Conservation (phyloP, 1,140 invertebrate genomes). For the Drosophila pseudoobscura region DNA sequence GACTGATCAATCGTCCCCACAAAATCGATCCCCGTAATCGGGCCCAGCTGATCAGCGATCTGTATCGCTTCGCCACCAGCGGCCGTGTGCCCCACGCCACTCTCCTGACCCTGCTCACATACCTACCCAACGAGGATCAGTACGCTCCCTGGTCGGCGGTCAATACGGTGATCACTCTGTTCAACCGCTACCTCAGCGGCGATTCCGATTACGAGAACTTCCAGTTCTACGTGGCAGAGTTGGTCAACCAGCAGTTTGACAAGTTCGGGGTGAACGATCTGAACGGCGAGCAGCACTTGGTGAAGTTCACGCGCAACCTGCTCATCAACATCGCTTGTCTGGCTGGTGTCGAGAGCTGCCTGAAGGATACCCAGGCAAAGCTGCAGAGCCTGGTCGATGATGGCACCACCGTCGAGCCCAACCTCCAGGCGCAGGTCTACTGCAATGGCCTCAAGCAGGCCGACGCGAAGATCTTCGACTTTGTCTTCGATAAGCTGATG, state of each 20-base stretch:
- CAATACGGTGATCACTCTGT: conserved; percentile 67
- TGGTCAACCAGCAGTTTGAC: conserved; percentile 79
- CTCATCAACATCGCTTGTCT: conserved; percentile 84
- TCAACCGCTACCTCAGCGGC: conserved; percentile 73
- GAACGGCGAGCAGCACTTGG: conserved; percentile 77
- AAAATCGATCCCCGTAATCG: conserved; percentile 88
- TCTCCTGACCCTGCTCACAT: conserved; percentile 84
- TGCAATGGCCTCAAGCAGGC: conserved; percentile 88
- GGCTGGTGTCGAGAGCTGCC: conserved; percentile 83
- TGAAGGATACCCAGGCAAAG: conserved; percentile 80
- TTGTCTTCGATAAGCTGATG: conserved; percentile 86
- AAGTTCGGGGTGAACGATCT: conserved; percentile 80
- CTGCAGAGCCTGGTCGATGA: conserved; percentile 77
- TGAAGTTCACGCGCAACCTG: conserved; percentile 76
- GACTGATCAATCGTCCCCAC: conserved; percentile 81
- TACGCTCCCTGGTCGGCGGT: conserved; percentile 87
- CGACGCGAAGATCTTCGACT: conserved; percentile 86
- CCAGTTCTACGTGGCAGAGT: conserved; percentile 47
- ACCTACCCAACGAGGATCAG: conserved; percentile 85
- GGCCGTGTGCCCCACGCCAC: conserved; percentile 84
- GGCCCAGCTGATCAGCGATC: conserved; percentile 91
- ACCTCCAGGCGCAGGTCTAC: conserved; percentile 84
- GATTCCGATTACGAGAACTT: conserved; percentile 60
- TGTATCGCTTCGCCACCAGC: conserved; percentile 87
- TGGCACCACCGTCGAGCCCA: conserved; percentile 73